Percentiles rank a stretch among this genome's conserved stretches.
These are phyloP conservation scores for Euura saliciscinereae DNA, from an alignment of 1,140 invertebrate genomes.

Conservation along the genomic window DNA sequence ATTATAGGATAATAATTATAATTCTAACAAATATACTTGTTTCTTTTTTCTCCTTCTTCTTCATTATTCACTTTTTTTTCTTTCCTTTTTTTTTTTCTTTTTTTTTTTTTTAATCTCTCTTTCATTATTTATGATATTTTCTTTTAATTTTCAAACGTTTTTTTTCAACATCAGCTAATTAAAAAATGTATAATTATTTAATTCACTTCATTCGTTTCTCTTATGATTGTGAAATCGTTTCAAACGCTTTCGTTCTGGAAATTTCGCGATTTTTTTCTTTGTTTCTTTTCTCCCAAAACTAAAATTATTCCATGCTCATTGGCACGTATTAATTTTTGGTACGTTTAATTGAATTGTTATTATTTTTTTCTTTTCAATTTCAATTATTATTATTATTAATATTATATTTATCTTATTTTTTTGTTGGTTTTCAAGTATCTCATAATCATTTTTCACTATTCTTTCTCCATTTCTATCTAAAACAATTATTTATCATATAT, in stretches of 20 bases:
- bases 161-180: no score
- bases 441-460: not conserved
- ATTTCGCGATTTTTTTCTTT: conserved; percentile 14
- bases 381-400: not conserved
- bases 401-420: not conserved
- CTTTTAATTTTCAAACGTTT: no score
- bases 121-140: not conserved
- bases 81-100: conserved; percentile 12
- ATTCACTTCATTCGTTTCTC: no score
- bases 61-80: conserved; percentile 15
- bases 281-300: conserved; percentile 23
- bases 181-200: no score
- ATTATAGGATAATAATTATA: conserved; percentile 32
- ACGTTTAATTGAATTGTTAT: conserved; percentile 27
- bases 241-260: no score
- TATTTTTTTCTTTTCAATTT: not conserved
- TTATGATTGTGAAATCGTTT: no score
- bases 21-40: conserved; percentile 37
- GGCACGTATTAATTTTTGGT: conserved; percentile 44
- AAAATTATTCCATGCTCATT: conserved; percentile 44
- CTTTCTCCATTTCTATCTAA: not conserved
- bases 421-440: not conserved
- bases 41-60: not conserved
- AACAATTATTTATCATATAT: not conserved
- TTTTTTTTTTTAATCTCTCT: conserved; percentile 14